Conservation (phyloP, 2,888 invertebrate genomes). For the Keiferia lycopersicella region DNA sequence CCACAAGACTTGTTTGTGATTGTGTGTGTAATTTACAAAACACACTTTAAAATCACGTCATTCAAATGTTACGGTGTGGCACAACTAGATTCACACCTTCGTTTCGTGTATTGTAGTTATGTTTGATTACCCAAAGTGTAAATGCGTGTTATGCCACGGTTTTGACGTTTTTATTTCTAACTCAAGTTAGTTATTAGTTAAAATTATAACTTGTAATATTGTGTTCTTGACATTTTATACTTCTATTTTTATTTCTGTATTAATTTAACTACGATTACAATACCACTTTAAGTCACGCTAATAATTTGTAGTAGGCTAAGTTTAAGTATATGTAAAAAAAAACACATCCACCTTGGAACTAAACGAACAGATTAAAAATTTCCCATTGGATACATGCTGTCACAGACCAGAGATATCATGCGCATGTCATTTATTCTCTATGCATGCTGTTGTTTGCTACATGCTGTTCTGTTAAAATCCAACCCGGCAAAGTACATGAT, state of each 20-base stretch:
- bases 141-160: neutral
- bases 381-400: too few relatives aligned
- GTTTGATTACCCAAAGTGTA: neutral
- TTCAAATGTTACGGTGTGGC: neutral
- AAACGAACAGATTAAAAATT: too few relatives aligned
- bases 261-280: neutral
- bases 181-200: neutral
- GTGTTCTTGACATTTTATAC: slow-evolving; percentile 1
- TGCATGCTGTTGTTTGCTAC: too few relatives aligned
- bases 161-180: neutral
- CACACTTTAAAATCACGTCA: neutral
- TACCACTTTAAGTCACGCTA: neutral
- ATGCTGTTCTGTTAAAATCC: too few relatives aligned
- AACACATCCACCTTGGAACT: too few relatives aligned
- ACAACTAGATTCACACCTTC: neutral
- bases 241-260: neutral
- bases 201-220: neutral
- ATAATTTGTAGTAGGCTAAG: too few relatives aligned
- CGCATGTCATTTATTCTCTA: too few relatives aligned
- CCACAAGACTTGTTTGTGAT: too few relatives aligned
- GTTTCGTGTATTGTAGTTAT: neutral
- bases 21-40: too few relatives aligned
- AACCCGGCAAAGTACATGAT: too few relatives aligned
- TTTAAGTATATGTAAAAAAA: too few relatives aligned
- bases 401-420: too few relatives aligned